Evolutionary conservation across 1,140 invertebrate species (phyloP).

Genomic region (Pollicipes pollicipes): DNA sequence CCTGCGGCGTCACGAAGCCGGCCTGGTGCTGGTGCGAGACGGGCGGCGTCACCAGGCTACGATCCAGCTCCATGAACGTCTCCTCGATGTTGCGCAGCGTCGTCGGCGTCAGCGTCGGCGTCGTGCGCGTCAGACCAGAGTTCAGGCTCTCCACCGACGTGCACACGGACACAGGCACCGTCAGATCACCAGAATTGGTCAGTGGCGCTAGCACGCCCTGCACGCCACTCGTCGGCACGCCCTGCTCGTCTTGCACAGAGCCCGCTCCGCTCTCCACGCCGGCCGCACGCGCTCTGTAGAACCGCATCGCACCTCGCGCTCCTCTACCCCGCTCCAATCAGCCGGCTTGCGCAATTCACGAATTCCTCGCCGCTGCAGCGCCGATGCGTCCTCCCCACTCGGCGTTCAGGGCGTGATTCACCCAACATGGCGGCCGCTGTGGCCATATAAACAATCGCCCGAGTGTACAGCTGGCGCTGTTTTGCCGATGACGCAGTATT

Average conservation of each 20-base stretch:
- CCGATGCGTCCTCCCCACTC: neutral
- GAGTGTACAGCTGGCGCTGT: no score
- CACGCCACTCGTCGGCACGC: no score
- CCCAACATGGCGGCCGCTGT: no score
- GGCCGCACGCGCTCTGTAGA: neutral
- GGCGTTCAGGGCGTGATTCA: neutral
- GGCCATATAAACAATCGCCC: neutral
- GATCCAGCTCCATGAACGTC: conserved; percentile 39
- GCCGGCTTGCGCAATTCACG: neutral
- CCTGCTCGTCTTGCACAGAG: no score
- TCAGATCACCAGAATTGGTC: conserved; percentile 13
- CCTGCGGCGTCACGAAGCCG: conserved; percentile 68
- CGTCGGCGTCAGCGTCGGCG: conserved; percentile 79
- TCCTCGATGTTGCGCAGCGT: conserved; percentile 80
- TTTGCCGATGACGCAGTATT: neutral
- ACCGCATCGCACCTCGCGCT: neutral
- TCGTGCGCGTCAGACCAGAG: conserved; percentile 63
- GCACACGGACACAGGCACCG: no score
- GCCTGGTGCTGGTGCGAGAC: conserved; percentile 56
- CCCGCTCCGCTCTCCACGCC: neutral
- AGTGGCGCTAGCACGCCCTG: neutral
- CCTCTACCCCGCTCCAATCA: neutral
- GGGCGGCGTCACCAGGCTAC: conserved; percentile 33
- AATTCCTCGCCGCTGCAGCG: neutral
- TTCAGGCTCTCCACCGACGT: conserved; percentile 18